phyloP scores from a whole-genome alignment of 2,888 invertebrate species.

The Cerastis leucographa region DNA sequence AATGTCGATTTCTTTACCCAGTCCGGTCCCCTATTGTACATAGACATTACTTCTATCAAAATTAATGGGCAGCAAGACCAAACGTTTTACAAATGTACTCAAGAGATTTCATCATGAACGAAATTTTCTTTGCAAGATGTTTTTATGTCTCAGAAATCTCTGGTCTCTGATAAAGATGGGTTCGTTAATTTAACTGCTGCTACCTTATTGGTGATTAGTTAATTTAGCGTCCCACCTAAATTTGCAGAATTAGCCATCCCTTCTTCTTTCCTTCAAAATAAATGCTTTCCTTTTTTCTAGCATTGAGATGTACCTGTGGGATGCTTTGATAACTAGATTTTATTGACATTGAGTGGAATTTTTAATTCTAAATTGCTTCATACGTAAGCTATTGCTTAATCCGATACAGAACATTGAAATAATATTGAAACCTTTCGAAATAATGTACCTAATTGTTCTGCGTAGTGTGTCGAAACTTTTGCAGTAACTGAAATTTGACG shows the following conservation, averaged over 20 bases:
- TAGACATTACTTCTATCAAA: background rate
- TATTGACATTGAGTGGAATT: background rate
- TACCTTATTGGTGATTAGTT: background rate
- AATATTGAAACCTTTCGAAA: slow-evolving; percentile 10
- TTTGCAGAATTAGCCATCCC: background rate
- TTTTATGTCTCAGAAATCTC: background rate
- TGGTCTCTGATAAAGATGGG: background rate
- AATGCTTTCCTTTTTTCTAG: background rate
- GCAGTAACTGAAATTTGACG: slow-evolving; percentile 49
- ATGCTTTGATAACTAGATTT: background rate
- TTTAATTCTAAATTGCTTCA: background rate
- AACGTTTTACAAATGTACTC: background rate
- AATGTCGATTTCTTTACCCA: no score
- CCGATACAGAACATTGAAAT: background rate
- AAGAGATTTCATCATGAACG: background rate
- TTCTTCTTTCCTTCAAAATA: background rate
- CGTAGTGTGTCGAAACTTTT: slow-evolving; percentile 22
- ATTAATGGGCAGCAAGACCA: background rate
- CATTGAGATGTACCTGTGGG: background rate
- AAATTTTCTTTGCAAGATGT: background rate
- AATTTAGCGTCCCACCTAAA: background rate
- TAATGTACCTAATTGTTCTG: slow-evolving; percentile 28
- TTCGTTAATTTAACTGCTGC: background rate
- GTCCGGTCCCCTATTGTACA: no score
- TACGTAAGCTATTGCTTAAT: background rate